Conservation (phyloP, 1,140 invertebrate species). For the Centruroides sculpturatus region DNA sequence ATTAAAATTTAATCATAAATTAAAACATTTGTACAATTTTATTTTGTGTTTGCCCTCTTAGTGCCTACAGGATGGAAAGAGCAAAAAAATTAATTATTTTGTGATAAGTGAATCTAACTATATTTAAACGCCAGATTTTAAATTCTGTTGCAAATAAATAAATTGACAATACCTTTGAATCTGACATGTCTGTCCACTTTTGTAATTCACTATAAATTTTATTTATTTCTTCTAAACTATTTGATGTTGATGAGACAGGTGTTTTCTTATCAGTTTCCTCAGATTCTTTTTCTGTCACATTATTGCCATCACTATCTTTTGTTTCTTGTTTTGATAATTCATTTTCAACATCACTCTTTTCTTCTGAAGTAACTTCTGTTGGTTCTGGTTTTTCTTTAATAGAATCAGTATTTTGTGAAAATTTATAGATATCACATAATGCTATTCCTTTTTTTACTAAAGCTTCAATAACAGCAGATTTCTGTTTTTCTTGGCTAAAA, state of each 20-base stretch:
- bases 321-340: neutral
- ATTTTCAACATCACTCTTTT: neutral
- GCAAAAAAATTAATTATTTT: no score
- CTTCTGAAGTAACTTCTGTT: neutral
- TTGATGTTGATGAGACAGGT: neutral
- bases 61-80: no score
- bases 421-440: constrained; percentile 40
- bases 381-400: neutral
- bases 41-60: no score
- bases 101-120: no score
- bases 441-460: constrained; percentile 57
- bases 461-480: constrained; percentile 56
- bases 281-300: constrained; percentile 1
- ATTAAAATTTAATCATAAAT: no score
- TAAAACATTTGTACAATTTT: no score
- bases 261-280: neutral
- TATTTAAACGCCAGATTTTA: no score
- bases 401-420: neutral
- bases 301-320: neutral
- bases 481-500: constrained; percentile 63
- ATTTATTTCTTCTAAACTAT: constrained; percentile 39
- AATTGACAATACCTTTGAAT: constrained; percentile 46
- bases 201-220: constrained; percentile 50
- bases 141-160: no score
- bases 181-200: constrained; percentile 60